A percentile compares a stretch with the other conserved stretches of the same genome.
These are phyloP conservation scores for Alloplasta piceator DNA, from an alignment of 2,888 invertebrate species.

Conservation along the genomic window DNA sequence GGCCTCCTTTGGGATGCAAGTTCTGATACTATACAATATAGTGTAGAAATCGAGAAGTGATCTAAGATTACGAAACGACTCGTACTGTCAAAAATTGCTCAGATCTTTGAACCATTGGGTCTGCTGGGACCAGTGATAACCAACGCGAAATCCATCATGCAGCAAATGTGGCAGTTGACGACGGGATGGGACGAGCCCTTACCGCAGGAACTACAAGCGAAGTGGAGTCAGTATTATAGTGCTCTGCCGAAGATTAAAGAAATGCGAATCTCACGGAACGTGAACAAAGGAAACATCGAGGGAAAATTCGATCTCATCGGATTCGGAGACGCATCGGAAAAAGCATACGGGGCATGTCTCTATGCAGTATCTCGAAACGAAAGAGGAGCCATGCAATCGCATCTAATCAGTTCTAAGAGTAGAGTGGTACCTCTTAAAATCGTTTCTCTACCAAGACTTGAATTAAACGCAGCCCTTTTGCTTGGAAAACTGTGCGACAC, in stretches of 20 bases:
- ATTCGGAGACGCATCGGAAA: conserved; percentile 66
- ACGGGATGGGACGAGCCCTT: conserved; percentile 72
- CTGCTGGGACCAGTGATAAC: conserved; percentile 69
- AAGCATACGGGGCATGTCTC: conserved; percentile 66
- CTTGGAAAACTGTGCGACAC: conserved; percentile 24
- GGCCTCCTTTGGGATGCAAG: conserved; percentile 55
- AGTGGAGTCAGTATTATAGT: conserved; percentile 41
- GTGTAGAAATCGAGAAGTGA: conserved; percentile 3
- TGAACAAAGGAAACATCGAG: neutral
- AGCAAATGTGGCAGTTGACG: conserved; percentile 69
- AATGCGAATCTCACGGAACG: conserved; percentile 24
- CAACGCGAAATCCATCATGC: conserved; percentile 70
- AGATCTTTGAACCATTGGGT: conserved; percentile 69
- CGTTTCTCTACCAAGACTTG: conserved; percentile 50
- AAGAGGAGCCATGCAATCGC: neutral
- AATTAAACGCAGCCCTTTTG: conserved; percentile 58
- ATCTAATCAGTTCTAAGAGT: conserved; percentile 28
- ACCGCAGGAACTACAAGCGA: conserved; percentile 55
- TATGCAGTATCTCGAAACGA: conserved; percentile 28
- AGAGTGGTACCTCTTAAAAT: conserved; percentile 62
- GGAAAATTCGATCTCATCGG: conserved; percentile 59
- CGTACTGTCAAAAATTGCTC: conserved; percentile 62
- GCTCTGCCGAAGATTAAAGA: conserved; percentile 44
- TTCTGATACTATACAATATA: conserved; percentile 50
- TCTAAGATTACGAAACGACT: conserved; percentile 57